Conservation (phyloP, 2,797 vertebrate genomes). For the Sebastes glaucus region DNA sequence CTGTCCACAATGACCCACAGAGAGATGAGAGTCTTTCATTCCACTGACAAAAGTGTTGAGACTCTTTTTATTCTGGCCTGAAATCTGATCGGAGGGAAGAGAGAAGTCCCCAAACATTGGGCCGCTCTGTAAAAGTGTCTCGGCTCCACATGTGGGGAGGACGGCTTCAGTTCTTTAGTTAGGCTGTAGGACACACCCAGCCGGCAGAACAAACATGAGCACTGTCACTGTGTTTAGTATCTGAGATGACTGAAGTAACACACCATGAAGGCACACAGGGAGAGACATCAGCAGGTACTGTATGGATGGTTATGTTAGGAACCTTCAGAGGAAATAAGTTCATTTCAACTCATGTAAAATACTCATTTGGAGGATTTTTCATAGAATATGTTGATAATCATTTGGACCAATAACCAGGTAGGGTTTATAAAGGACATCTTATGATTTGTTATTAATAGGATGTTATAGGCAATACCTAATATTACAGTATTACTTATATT, state of each 20-base stretch:
- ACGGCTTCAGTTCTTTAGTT: conserved; percentile 1
- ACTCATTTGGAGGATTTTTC: not conserved
- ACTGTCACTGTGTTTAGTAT: not conserved
- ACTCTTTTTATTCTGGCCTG: conserved; percentile 76
- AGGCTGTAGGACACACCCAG: conserved; percentile 32
- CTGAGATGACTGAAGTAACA: not conserved
- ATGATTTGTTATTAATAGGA: not conserved
- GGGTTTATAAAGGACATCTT: not conserved
- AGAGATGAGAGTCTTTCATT: conserved; percentile 80
- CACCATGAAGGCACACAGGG: not conserved
- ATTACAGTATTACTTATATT: not conserved
- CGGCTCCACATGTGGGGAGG: conserved; percentile 36
- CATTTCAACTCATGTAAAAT: not conserved
- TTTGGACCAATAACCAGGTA: not conserved
- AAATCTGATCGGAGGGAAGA: conserved; percentile 75
- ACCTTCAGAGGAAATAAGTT: not conserved
- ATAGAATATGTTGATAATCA: not conserved
- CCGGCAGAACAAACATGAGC: not conserved
- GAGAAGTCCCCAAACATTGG: conserved; percentile 71
- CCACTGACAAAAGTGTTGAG: conserved; percentile 79
- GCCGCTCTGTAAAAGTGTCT: conserved; percentile 39
- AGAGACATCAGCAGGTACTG: not conserved
- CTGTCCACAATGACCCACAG: conserved; percentile 72
- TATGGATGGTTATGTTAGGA: no score
- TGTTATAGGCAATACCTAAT: not conserved